Evolutionary conservation across 2,888 invertebrate species (phyloP), one percentile per base, ranked within the genome.

Genomic region (Pheosia tremula): DNA sequence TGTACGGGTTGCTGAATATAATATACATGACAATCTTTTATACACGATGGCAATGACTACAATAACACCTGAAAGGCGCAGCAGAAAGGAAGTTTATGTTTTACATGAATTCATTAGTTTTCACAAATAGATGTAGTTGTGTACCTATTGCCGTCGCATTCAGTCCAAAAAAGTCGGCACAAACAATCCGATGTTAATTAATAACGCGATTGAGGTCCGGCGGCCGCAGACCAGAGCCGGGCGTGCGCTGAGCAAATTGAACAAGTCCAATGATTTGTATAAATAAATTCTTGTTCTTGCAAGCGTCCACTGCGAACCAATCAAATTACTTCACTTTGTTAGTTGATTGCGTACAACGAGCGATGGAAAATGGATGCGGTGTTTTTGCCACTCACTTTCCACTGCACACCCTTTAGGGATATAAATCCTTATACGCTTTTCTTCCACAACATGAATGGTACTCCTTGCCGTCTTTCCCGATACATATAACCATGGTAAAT

Each of bases 301-400:
- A 73, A 41, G 72, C 77, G 78, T 77, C 75, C 78, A 74, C 70
- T 69, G 69, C 62, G 57, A 66, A 75, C 82, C 87, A 88, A 88
- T 87, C 86, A 81, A 85, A 85, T 88, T 88, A 88, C 81, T 84
- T 79, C 82, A 83, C 83, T 86, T 75, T 86, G 88, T 87, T 88
- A 87, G 88, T 82, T 86, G 86, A 86, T 86, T 86, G 85, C 82
- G 74, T 67, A 62, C 72, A 61, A 66, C 24, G 59, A 62, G 56
- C 43, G n/a, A 8, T 47, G 24, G 43, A 5, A 0, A 13, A n/a
- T 38, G 61, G 68, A 75, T 41, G 49, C 7, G 68, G 61, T 36
- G 53, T 9, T 58, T 2, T 9, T 36, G 9, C 9, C 43, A 43
- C 43, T 9, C 43, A 8, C 9, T 4, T 39, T 39, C 39, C 39